Evolutionary conservation across 2,797 vertebrate species (phyloP).

Genomic region (Amniataba percoides): DNA sequence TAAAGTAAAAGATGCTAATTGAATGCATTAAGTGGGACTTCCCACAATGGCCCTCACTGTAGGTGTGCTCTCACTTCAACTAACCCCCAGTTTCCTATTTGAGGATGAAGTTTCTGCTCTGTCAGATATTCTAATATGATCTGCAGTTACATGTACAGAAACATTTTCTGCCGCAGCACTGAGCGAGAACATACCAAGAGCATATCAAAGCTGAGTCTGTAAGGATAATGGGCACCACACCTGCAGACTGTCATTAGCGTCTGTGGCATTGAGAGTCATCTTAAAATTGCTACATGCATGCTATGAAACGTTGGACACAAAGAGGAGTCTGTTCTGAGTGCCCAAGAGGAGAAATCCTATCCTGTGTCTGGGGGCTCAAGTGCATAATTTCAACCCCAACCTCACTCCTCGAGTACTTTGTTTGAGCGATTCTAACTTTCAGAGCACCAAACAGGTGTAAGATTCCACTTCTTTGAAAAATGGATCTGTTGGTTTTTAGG

Average conservation of each 20-base stretch:
- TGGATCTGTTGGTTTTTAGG: slow-evolving; percentile 24
- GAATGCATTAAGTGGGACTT: slow-evolving; percentile 33
- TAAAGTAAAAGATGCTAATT: slow-evolving; percentile 37
- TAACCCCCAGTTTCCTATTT: slow-evolving; percentile 8
- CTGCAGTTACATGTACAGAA: slow-evolving; percentile 23
- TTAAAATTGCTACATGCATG: slow-evolving; percentile 79
- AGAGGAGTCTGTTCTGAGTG: slow-evolving; percentile 77
- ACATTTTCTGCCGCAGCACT: slow-evolving; percentile 21
- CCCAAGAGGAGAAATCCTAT: slow-evolving; percentile 77
- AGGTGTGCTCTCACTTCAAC: slow-evolving; percentile 21
- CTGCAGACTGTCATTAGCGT: slow-evolving; percentile 76
- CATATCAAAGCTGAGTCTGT: slow-evolving; percentile 63
- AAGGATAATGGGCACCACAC: slow-evolving; percentile 67
- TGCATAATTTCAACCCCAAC: slow-evolving; percentile 73
- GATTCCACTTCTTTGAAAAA: slow-evolving; percentile 55
- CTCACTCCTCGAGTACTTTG: slow-evolving; percentile 59
- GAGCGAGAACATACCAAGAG: slow-evolving; percentile 28
- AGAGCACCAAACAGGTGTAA: slow-evolving; percentile 67
- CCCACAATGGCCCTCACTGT: slow-evolving; percentile 16
- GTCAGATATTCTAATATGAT: slow-evolving; percentile 23
- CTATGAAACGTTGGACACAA: slow-evolving; percentile 78
- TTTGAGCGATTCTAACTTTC: slow-evolving; percentile 68
- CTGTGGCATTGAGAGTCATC: slow-evolving; percentile 76
- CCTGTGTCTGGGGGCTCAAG: slow-evolving; percentile 74
- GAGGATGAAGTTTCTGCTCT: slow-evolving; percentile 27